These are phyloP conservation scores for Ictidomys tridecemlineatus DNA, from an alignment of 2,113 vertebrate genomes.

Conservation along the genomic window DNA sequence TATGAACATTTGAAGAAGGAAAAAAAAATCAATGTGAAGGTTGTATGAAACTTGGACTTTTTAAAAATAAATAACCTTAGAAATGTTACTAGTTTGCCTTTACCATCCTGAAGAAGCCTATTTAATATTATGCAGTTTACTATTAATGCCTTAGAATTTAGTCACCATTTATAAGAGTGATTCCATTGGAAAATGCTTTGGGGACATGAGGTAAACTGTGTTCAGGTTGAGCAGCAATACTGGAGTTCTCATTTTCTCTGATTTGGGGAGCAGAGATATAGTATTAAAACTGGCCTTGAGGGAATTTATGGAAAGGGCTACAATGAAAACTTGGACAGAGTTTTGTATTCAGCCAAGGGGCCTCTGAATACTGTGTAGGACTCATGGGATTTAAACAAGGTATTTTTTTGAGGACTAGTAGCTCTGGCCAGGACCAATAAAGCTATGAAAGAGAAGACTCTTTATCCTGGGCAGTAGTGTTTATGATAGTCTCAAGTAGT, in stretches of 20 bases:
- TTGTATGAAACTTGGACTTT: not conserved
- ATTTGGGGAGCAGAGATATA: not conserved
- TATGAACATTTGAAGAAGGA: not conserved
- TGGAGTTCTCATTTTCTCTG: not conserved
- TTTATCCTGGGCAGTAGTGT: not conserved
- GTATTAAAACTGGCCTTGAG: not conserved
- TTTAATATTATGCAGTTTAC: not conserved
- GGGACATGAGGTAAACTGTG: not conserved
- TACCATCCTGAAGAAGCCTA: not conserved
- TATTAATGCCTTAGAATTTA: not conserved
- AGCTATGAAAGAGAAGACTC: not conserved
- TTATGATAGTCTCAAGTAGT: not conserved
- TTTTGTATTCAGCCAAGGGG: not conserved
- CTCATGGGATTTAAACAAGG: not conserved
- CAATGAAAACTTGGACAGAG: not conserved
- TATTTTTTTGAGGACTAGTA: not conserved
- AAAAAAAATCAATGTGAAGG: not conserved
- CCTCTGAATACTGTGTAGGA: not conserved
- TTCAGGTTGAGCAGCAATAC: not conserved
- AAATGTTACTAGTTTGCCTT: slow-evolving; percentile 1
- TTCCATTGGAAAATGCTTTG: slow-evolving; percentile 41
- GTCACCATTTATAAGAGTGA: not conserved
- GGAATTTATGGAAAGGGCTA: not conserved
- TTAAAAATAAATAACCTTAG: not conserved
- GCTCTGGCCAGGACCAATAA: not conserved